phyloP scores from a whole-genome alignment of 2,888 invertebrate genomes.

The Rhopalosiphum nymphaeae region DNA sequence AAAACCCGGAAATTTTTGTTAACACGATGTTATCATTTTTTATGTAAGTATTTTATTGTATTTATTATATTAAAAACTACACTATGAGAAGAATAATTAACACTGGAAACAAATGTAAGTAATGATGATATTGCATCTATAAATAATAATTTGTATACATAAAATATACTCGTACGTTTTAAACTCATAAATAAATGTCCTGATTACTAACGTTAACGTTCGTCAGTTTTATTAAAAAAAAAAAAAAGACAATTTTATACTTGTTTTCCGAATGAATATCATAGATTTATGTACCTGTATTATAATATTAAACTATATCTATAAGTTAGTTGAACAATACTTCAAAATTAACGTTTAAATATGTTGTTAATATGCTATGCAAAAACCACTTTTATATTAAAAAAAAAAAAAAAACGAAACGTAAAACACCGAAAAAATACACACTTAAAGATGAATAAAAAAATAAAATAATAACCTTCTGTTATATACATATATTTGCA shows the following conservation, averaged over 20 bases:
- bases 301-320: background rate
- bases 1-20: background rate
- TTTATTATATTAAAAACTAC: background rate
- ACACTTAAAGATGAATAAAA: background rate
- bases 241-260: background rate
- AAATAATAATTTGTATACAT: background rate
- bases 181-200: background rate
- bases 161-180: background rate
- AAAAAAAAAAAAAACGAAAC: background rate
- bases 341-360: background rate
- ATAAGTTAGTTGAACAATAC: background rate
- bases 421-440: background rate
- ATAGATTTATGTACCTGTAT: background rate
- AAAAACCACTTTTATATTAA: background rate
- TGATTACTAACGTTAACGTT: background rate
- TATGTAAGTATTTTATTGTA: background rate
- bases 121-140: background rate
- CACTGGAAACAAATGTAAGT: background rate
- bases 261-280: background rate
- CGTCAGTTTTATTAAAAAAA: background rate
- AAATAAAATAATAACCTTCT: background rate
- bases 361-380: background rate
- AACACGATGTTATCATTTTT: too few relatives aligned
- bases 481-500: background rate
- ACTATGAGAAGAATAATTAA: background rate